Evolutionary conservation across 2,113 vertebrate genomes (phyloP).

Genomic region (Leucoraja erinaceus): DNA sequence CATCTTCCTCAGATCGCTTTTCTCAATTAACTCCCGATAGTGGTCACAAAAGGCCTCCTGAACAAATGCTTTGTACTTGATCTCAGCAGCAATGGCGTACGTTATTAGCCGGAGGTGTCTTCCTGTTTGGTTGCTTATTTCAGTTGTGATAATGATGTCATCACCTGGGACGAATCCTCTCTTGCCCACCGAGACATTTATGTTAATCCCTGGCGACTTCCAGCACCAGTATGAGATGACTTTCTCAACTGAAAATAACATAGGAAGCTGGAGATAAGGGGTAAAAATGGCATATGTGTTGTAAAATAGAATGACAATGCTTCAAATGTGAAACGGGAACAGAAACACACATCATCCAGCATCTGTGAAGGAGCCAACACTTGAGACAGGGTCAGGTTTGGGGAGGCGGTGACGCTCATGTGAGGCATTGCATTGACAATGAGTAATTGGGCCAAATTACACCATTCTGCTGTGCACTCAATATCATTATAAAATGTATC

Average conservation of each 20-base stretch:
- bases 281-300: background rate
- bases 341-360: background rate
- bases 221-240: slow-evolving; percentile 44
- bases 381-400: background rate
- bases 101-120: slow-evolving; percentile 40
- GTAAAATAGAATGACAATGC: background rate
- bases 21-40: background rate
- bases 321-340: background rate
- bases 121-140: slow-evolving; percentile 45
- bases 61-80: slow-evolving; percentile 43
- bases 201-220: slow-evolving; percentile 23
- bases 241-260: slow-evolving; percentile 37
- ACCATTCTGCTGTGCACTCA: background rate
- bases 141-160: slow-evolving; percentile 39
- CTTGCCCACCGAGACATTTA: slow-evolving; percentile 42
- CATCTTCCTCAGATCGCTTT: slow-evolving; percentile 42
- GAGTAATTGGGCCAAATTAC: background rate
- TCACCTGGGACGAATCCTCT: slow-evolving; percentile 40
- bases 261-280: slow-evolving; percentile 38
- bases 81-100: slow-evolving; percentile 37
- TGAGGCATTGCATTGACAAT: background rate
- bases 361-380: too few relatives aligned
- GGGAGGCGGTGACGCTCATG: too few relatives aligned
- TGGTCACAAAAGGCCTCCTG: slow-evolving; percentile 36
- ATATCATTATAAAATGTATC: background rate